Base-by-base conservation (phyloP, 2,888 invertebrate genomes). In the Sphinx pinastri region DNA sequence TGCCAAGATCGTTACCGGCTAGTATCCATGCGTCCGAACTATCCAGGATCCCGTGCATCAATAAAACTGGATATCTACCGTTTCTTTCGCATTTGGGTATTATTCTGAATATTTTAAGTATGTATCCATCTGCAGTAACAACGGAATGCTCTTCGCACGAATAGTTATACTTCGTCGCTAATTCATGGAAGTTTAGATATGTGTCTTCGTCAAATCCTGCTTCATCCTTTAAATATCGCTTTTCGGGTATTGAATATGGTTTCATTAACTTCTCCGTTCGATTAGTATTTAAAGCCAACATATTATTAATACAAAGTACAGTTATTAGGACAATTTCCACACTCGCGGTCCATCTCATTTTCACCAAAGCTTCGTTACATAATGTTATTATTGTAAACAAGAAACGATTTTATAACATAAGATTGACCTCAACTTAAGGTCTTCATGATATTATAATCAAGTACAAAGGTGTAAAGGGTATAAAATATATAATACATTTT, bases 391-490 rank as follows among this genome's bases (percentile, higher is more conserved):
- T 85, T 85, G 81, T 83, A 76, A 82, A 81, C 81, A 74, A 79
- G 81, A 84, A 80, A 82, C 77, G 80, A 84, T 89, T 92, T 85
- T 92, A 91, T 91, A 91, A 90, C 79, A 86, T 85, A 78, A 73
- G 81, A 77, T 79, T 85, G 91, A 90, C 93, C 93, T 92, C 81
- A 84, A 77, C 74, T 82, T 82, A 85, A 88, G 89, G 84, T 81
- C 87, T 87, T 77, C 80, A 82, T 81, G 75, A 73, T 77, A 74
- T 49, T 14, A 68, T 71, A 67, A 75, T 74, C 67, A 73, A 72
- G 69, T 71, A 70, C 69, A 68, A 71, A 71, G 69, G 68, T 70
- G 60, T 51, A 71, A 71, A 69, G 16, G 60, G 60, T 19, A 45
- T 52, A 69, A 38, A 45, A 55, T 45, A 69, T 14, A 19, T 52